phyloP scores from a whole-genome alignment of 2,888 invertebrate genomes.

The Atrina japonica region DNA sequence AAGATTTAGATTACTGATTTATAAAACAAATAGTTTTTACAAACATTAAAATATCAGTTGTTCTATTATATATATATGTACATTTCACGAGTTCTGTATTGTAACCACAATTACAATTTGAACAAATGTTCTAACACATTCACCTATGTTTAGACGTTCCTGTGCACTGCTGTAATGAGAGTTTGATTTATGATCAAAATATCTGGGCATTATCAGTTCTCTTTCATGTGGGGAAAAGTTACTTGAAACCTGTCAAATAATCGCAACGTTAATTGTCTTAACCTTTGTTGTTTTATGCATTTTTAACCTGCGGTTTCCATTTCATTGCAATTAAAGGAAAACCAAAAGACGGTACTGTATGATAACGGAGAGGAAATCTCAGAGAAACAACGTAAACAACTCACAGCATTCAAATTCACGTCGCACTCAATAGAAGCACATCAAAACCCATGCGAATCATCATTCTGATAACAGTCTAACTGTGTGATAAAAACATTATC shows the following conservation, averaged over 20 bases:
- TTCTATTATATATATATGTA: too few relatives aligned
- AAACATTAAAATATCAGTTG: too few relatives aligned
- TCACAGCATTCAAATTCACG: neutral
- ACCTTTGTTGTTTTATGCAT: neutral
- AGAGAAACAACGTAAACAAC: constrained; percentile 9
- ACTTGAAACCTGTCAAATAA: neutral
- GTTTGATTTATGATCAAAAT: too few relatives aligned
- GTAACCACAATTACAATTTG: too few relatives aligned
- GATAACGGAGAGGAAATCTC: neutral
- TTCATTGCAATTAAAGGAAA: constrained; percentile 13
- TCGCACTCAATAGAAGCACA: neutral
- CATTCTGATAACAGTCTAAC: too few relatives aligned
- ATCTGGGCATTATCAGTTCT: neutral
- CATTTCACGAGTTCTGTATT: too few relatives aligned
- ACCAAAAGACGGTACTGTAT: neutral
- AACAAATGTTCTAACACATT: too few relatives aligned
- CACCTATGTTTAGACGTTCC: too few relatives aligned
- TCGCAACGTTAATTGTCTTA: neutral
- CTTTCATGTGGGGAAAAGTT: constrained; percentile 20
- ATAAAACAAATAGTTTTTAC: too few relatives aligned
- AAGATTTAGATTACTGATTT: too few relatives aligned
- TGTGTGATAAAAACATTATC: too few relatives aligned
- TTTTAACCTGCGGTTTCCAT: constrained; percentile 23
- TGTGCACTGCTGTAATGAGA: too few relatives aligned
- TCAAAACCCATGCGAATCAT: neutral